Conservation (phyloP, 1,140 invertebrate genomes). For the Potamilus streckersoni region DNA sequence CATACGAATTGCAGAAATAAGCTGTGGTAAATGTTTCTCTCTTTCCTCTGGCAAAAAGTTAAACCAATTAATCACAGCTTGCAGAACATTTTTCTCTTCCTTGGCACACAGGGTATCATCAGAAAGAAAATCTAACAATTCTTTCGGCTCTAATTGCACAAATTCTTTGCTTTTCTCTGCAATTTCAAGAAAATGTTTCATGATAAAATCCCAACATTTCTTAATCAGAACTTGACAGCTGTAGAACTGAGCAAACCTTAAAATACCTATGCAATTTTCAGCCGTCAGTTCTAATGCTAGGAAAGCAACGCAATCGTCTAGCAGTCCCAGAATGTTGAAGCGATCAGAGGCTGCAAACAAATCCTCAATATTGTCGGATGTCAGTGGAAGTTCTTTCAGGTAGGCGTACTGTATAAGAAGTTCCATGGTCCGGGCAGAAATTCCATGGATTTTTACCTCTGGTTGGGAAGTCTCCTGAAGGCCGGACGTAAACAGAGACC, state of each 20-base stretch:
- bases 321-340: conserved; percentile 81
- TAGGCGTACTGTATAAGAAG: conserved; percentile 85
- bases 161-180: conserved; percentile 98
- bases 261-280: conserved; percentile 83
- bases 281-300: conserved; percentile 75
- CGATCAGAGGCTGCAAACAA: conserved; percentile 77
- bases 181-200: conserved; percentile 65
- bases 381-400: conserved; percentile 79
- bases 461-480: conserved; percentile 73
- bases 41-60: conserved; percentile 93
- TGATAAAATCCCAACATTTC: conserved; percentile 72
- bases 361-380: conserved; percentile 80
- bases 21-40: conserved; percentile 61
- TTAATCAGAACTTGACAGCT: conserved; percentile 78
- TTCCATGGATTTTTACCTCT: conserved; percentile 80
- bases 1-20: conserved; percentile 12
- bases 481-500: conserved; percentile 84
- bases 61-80: conserved; percentile 97
- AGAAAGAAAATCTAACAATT: conserved; percentile 94
- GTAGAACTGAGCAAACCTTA: conserved; percentile 81
- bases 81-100: conserved; percentile 89
- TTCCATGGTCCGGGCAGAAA: conserved; percentile 79
- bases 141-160: conserved; percentile 89
- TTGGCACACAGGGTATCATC: conserved; percentile 95
- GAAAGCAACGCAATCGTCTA: conserved; percentile 82